Base-by-base conservation (phyloP, 2,113 vertebrate genomes). In the Recurvirostra avosetta region DNA sequence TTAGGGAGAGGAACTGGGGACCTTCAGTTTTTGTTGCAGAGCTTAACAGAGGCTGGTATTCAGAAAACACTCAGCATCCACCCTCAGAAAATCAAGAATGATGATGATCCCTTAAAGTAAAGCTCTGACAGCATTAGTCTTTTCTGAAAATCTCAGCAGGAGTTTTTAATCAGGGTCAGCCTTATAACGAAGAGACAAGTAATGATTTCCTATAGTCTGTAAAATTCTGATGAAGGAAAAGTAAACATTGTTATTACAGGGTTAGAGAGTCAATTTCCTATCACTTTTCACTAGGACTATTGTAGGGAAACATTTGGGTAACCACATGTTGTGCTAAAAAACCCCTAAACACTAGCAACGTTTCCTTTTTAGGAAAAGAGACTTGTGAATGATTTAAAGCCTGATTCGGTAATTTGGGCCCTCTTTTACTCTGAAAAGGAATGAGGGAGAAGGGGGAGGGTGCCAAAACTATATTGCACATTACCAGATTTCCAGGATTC, bases 211-310 rank as follows among this genome's bases (percentile, higher is more conserved):
- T 96, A 92, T 85, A 78, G 83, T 89, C 90, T 95, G 63, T 77
- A 94, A 96, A 95, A 91, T 95, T 89, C 75, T 63, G 52, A 86
- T 95, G 76, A 91, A 72, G 72, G 79, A 90, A 95, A 95, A 95
- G 75, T 96, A 96, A 97, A 93, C 86, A 93, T 67, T 81, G 73
- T 27, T 86, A 77, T 96, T 96, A 88, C 67, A 86, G 72, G 83
- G 72, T 92, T 96, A 92, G 82, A 84, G 76, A 96, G 79, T 95
- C 87, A 88, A 96, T 96, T 96, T 97, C 95, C 96, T 91, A 96
- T 95, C 90, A 91, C 88, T 96, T 93, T 95, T 95, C 90, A 96
- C 83, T 93, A 88, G 77, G 38, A 23, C 86, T 96, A 67, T 96
- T 92, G 83, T 92, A 92, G 56, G 71, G 50, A 97, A 96, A 77